A percentile compares a stretch with the other conserved stretches of the same genome.
Evolutionary conservation across 2,797 vertebrate genomes (phyloP).

Genomic region (Dryobates pubescens): DNA sequence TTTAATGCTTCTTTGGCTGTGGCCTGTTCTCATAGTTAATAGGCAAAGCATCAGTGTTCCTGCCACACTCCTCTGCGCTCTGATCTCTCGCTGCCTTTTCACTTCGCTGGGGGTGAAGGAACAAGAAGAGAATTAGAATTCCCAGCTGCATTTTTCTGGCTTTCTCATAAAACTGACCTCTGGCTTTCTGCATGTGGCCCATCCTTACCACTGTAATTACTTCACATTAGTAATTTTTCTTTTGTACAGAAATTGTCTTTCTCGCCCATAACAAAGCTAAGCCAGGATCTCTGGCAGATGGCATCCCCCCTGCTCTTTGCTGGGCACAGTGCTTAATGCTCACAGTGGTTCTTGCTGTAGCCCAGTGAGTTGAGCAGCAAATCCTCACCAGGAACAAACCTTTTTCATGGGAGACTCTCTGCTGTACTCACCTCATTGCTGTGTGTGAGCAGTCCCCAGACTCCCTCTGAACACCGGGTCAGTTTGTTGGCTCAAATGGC

Average conservation of each 20-base stretch:
- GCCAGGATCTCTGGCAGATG: background rate
- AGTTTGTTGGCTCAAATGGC: background rate
- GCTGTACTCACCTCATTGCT: background rate
- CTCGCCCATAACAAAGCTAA: background rate
- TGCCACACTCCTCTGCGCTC: background rate
- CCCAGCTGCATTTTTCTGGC: background rate
- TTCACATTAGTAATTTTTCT: background rate
- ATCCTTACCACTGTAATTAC: background rate
- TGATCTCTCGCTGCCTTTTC: background rate
- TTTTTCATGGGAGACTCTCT: background rate
- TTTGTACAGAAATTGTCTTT: background rate
- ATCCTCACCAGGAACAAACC: background rate
- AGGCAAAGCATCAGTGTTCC: background rate
- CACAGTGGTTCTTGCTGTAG: background rate
- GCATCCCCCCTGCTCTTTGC: background rate
- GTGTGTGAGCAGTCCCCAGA: background rate
- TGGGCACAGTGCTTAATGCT: background rate
- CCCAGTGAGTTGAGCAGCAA: background rate
- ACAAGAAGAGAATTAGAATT: background rate
- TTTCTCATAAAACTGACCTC: background rate
- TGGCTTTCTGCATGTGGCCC: background rate
- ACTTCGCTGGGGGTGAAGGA: background rate
- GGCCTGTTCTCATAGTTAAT: background rate
- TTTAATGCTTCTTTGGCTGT: background rate
- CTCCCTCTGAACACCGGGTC: background rate